Evolutionary conservation across 2,888 invertebrate species (phyloP).

Genomic region (Stegophylla sp.): DNA sequence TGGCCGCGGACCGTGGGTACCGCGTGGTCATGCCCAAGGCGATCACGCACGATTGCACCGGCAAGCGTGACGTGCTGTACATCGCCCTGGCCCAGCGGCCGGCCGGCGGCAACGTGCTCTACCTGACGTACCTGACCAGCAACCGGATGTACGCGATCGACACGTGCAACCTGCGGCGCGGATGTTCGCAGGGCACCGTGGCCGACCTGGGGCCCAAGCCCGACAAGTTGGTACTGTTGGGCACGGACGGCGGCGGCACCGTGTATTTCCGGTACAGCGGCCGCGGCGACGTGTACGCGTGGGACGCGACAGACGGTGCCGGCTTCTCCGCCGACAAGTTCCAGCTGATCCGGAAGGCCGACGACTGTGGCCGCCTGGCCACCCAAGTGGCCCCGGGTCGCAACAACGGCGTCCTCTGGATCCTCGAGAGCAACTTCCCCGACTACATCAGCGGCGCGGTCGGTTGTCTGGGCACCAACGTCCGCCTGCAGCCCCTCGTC

Average conservation of each 20-base stretch:
- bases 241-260: slow-evolving; percentile 66
- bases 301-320: slow-evolving; percentile 66
- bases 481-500: slow-evolving; percentile 48
- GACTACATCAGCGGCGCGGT: slow-evolving; percentile 61
- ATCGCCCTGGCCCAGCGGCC: slow-evolving; percentile 70
- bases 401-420: slow-evolving; percentile 61
- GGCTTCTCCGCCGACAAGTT: slow-evolving; percentile 61
- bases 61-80: slow-evolving; percentile 75
- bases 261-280: slow-evolving; percentile 65
- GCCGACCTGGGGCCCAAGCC: slow-evolving; percentile 69
- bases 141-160: slow-evolving; percentile 72
- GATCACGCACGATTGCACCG: slow-evolving; percentile 72
- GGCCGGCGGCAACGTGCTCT: slow-evolving; percentile 68
- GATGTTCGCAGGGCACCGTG: slow-evolving; percentile 60
- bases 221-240: slow-evolving; percentile 68
- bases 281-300: slow-evolving; percentile 71
- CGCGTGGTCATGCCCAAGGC: slow-evolving; percentile 71
- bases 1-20: slow-evolving; percentile 70
- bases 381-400: slow-evolving; percentile 62
- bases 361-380: slow-evolving; percentile 60
- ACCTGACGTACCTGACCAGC: slow-evolving; percentile 72
- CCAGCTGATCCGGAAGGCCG: slow-evolving; percentile 61
- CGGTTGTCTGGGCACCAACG: slow-evolving; percentile 60
- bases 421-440: slow-evolving; percentile 63
- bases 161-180: slow-evolving; percentile 66